Conservation (phyloP, 2,113 vertebrate genomes). For the Dolichallabes microphthalmus region DNA sequence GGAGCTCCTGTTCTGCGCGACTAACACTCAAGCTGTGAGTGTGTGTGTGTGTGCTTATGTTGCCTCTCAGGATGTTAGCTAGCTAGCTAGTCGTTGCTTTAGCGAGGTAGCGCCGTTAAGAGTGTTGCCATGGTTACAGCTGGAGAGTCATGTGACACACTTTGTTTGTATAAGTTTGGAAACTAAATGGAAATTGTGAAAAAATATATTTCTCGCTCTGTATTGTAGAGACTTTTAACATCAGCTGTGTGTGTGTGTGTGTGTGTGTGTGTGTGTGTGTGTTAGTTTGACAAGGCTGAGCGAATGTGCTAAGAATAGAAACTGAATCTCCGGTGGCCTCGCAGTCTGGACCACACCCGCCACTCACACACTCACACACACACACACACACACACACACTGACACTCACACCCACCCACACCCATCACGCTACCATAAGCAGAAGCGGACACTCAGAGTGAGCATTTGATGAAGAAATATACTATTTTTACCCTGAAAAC, state of each 20-base stretch:
- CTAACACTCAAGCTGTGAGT: conserved; percentile 9
- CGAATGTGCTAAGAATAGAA: conserved; percentile 70
- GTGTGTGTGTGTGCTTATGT: background rate
- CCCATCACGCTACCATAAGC: conserved; percentile 11
- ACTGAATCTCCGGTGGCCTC: conserved; percentile 59
- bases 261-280: conserved; percentile 25
- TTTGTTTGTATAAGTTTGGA: background rate
- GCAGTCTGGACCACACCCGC: conserved; percentile 67
- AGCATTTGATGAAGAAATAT: conserved; percentile 61
- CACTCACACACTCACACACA: conserved; percentile 53
- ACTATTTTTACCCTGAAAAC: conserved; percentile 43
- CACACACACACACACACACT: too few species aligned
- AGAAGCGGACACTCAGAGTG: conserved; percentile 53
- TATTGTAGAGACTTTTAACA: background rate
- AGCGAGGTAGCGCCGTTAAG: background rate
- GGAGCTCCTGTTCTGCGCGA: conserved; percentile 16
- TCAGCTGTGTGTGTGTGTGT: conserved; percentile 5
- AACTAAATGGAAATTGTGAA: background rate
- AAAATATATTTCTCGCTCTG: background rate
- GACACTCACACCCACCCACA: conserved; percentile 41
- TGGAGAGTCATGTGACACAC: background rate
- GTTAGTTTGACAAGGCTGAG: conserved; percentile 17
- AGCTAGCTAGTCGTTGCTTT: background rate
- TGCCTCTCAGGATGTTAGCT: background rate
- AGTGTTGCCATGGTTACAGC: background rate